Base-by-base conservation (phyloP, 2,888 invertebrate species). In the Nomada fabriciana region DNA sequence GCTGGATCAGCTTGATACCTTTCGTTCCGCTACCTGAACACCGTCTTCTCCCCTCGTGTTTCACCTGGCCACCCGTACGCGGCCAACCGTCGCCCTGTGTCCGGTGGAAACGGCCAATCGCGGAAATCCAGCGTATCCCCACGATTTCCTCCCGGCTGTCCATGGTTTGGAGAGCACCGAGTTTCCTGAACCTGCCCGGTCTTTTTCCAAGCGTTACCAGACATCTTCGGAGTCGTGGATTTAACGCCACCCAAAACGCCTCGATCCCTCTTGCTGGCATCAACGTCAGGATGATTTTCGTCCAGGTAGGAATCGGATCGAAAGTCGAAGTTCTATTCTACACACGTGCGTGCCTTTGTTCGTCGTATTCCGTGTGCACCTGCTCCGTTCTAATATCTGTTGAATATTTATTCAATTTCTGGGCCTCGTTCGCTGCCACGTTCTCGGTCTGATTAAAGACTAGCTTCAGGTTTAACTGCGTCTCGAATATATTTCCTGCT, bases 51-150 rank as follows among this genome's bases (percentile, higher is more conserved):
- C 68, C 68, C 59, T 59, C 72, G 67, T 73, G 72, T 63, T 75
- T 83, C 76, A 84, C 85, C 85, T 85, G 82, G 75, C 76, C 78
- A 61, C 81, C 68, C 69, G 72, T 76, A 80, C 77, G 82, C 80
- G 84, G 79, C 91, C 90, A 89, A 91, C 89, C 89, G 78, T 85
- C 84, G 81, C 79, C 76, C 76, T 74, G 88, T 84, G 85, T 88
- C 85, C 86, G 88, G 80, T 88, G 88, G 91, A 90, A 92, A 83
- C 86, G 88, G 84, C 91, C 91, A 89, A 91, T 91, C 90, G 86
- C 76, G 84, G 84, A 86, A 82, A 82, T 73, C 61, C 80, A 67
- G 36, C 70, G 65, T 74, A 72, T 75, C 82, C 82, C 83, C 82
- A 78, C 82, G 74, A 68, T 71, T 75, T 67, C 73, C 83, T 77